Conservation (phyloP, 2,113 vertebrate species). For the Myotis yumanensis region DNA sequence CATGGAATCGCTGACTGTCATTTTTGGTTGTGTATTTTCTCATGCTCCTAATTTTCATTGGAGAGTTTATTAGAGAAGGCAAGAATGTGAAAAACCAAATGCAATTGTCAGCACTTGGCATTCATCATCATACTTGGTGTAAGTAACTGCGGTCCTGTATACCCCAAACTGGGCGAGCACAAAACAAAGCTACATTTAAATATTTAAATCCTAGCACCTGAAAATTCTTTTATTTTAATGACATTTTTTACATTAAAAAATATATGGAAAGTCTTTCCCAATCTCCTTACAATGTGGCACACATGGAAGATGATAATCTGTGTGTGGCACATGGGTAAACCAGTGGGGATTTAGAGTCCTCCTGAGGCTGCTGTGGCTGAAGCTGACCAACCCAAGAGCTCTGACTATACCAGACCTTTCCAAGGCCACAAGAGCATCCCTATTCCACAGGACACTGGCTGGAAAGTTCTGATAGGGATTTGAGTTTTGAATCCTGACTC, state of each 20-base stretch:
- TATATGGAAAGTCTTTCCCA: background rate
- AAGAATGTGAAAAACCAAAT: background rate
- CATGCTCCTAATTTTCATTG: background rate
- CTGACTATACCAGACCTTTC: background rate
- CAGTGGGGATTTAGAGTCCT: too few relatives aligned
- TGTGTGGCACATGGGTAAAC: background rate
- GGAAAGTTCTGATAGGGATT: background rate
- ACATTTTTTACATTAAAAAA: background rate
- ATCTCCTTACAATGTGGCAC: too few relatives aligned
- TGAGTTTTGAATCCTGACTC: background rate
- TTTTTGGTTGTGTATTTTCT: background rate
- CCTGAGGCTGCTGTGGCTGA: accelerated
- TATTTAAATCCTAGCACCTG: background rate
- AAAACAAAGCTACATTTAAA: background rate
- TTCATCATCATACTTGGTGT: too few relatives aligned
- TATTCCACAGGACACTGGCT: background rate
- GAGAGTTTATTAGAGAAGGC: background rate
- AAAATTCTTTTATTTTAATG: background rate
- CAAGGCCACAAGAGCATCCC: background rate
- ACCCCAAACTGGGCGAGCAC: too few relatives aligned
- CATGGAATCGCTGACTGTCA: background rate
- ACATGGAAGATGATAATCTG: background rate
- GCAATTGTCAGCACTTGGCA: background rate
- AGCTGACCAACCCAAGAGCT: background rate
- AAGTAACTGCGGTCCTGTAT: background rate